phyloP scores from a whole-genome alignment of 2,888 invertebrate genomes.

The Gymnocheta viridis region DNA sequence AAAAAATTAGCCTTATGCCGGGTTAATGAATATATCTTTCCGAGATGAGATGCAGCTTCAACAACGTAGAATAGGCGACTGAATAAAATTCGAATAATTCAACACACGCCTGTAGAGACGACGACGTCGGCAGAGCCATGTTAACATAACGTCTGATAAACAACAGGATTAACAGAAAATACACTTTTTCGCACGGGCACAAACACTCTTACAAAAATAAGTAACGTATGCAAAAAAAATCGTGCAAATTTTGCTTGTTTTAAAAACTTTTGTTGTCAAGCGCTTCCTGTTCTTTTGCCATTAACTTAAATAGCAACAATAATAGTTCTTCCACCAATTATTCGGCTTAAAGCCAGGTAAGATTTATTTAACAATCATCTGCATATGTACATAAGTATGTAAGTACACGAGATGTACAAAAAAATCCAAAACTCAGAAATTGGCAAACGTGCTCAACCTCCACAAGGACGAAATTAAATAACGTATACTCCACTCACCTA shows the following conservation, averaged over 20 bases:
- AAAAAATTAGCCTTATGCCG: background rate
- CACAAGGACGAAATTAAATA: background rate
- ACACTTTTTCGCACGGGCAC: background rate
- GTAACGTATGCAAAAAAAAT: slow-evolving; percentile 1
- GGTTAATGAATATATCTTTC: background rate
- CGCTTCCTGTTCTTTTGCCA: slow-evolving; percentile 3
- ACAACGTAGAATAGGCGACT: slow-evolving; percentile 58
- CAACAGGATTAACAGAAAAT: slow-evolving; percentile 41
- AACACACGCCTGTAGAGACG: slow-evolving; percentile 14
- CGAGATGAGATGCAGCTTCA: slow-evolving; percentile 56
- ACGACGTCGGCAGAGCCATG: slow-evolving; percentile 20
- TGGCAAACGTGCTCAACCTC: background rate
- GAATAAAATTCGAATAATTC: slow-evolving; percentile 49
- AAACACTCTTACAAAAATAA: background rate
- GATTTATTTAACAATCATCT: background rate
- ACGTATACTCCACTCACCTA: background rate
- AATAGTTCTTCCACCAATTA: background rate
- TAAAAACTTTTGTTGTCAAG: slow-evolving; percentile 51
- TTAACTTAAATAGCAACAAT: background rate
- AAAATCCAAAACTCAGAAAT: background rate
- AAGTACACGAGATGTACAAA: background rate
- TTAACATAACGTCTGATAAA: slow-evolving; percentile 30
- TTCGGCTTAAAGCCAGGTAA: background rate
- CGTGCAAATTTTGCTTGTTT: background rate
- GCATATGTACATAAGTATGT: background rate